Evolutionary conservation across 2,797 vertebrate species (phyloP).

Genomic region (Gambusia yucatana): DNA sequence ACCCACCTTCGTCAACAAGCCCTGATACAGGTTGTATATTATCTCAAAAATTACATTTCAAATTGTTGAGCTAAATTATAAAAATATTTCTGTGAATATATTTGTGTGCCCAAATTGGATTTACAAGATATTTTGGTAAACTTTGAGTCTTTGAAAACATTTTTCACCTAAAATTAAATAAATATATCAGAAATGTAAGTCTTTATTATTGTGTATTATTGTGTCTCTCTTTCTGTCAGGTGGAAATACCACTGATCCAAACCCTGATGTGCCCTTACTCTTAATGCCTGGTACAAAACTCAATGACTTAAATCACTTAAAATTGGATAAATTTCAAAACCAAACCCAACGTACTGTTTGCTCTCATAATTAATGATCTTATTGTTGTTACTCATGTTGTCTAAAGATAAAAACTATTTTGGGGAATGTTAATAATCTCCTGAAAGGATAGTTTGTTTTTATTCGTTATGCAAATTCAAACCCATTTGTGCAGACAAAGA

Average conservation of each 20-base stretch:
- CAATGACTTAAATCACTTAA: neutral
- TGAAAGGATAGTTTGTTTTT: neutral
- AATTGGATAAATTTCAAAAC: neutral
- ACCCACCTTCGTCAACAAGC: no score
- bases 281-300: neutral
- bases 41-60: no score
- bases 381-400: neutral
- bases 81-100: neutral
- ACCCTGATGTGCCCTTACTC: neutral
- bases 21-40: no score
- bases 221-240: neutral
- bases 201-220: neutral
- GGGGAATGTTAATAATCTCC: neutral
- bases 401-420: neutral
- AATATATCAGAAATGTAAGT: neutral
- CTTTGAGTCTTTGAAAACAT: neutral
- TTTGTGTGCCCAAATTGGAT: neutral
- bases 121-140: neutral
- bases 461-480: neutral
- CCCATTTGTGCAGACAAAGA: neutral
- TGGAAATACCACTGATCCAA: neutral
- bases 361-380: neutral
- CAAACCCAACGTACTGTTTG: neutral
- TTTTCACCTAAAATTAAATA: neutral
- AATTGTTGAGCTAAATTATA: neutral